Conservation (phyloP, 2,888 invertebrate genomes). For the Matsumyia berberina region DNA sequence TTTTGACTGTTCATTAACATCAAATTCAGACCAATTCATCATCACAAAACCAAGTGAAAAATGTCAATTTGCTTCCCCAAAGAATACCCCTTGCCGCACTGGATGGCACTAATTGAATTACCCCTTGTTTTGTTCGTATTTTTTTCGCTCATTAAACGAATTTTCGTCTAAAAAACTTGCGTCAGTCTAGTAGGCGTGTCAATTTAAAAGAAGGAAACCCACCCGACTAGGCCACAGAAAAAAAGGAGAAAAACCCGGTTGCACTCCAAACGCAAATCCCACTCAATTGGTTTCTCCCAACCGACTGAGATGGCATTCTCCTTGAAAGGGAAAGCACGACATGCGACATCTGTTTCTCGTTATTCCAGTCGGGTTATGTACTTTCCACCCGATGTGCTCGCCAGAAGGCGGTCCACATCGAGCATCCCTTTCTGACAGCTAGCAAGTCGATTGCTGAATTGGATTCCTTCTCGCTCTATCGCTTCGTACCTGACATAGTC, state of each 20-base stretch:
- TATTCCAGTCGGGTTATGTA: constrained; percentile 18
- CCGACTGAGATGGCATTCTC: background rate
- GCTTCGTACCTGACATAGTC: background rate
- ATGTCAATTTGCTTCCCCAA: background rate
- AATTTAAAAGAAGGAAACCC: background rate
- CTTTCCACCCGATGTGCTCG: background rate
- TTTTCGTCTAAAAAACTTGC: background rate
- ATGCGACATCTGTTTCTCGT: background rate
- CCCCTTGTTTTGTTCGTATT: constrained; percentile 16
- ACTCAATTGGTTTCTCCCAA: constrained; percentile 19
- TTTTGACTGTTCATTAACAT: too few species aligned
- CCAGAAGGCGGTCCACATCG: constrained; percentile 3
- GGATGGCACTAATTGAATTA: constrained; percentile 34
- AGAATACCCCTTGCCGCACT: constrained; percentile 2
- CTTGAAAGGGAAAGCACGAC: background rate
- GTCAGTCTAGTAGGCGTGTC: constrained; percentile 42
- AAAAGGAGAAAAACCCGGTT: background rate
- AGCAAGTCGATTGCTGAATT: constrained; percentile 36
- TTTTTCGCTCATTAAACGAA: constrained; percentile 13
- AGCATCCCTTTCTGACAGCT: constrained; percentile 6
- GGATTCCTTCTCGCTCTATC: constrained; percentile 7
- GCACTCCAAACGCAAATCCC: background rate
- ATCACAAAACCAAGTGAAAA: background rate
- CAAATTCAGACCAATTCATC: too few species aligned
- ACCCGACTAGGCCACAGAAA: background rate